phyloP scores from a whole-genome alignment of 2,888 invertebrate genomes.

The Allygus modestus region DNA sequence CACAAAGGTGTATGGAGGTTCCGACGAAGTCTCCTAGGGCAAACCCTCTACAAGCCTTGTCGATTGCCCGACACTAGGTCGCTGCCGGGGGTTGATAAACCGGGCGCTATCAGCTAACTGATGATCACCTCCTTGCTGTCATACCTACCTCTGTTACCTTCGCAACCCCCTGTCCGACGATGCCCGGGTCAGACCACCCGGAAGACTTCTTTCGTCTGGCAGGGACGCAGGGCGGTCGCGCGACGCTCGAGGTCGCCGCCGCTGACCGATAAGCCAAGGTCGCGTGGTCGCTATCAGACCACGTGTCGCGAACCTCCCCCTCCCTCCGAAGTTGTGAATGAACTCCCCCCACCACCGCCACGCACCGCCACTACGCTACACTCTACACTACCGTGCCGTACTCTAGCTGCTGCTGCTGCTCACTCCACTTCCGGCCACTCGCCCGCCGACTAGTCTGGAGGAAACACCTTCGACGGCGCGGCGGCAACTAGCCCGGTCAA shows the following conservation, averaged over 20 bases:
- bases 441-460: background rate
- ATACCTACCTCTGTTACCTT: too few relatives aligned
- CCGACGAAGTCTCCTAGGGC: too few relatives aligned
- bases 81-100: too few relatives aligned
- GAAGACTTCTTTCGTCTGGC: too few relatives aligned
- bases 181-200: too few relatives aligned
- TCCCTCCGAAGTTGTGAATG: conserved; percentile 51
- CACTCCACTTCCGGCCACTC: conserved; percentile 28
- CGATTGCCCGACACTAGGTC: too few relatives aligned
- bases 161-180: background rate
- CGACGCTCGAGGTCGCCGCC: conserved; percentile 27
- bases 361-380: conserved; percentile 39
- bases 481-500: background rate
- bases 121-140: too few relatives aligned
- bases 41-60: too few relatives aligned
- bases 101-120: too few relatives aligned
- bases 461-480: background rate
- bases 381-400: conserved; percentile 31
- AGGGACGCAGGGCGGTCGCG: background rate
- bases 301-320: conserved; percentile 38
- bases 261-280: conserved; percentile 58
- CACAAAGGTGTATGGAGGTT: too few relatives aligned
- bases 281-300: conserved; percentile 53
- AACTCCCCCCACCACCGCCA: conserved; percentile 37
- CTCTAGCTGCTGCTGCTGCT: conserved; percentile 29